A percentile compares a stretch with the other conserved stretches of the same genome.
Conservation (phyloP, 64 coral and sea anemone species). For the Porites australiensis region DNA sequence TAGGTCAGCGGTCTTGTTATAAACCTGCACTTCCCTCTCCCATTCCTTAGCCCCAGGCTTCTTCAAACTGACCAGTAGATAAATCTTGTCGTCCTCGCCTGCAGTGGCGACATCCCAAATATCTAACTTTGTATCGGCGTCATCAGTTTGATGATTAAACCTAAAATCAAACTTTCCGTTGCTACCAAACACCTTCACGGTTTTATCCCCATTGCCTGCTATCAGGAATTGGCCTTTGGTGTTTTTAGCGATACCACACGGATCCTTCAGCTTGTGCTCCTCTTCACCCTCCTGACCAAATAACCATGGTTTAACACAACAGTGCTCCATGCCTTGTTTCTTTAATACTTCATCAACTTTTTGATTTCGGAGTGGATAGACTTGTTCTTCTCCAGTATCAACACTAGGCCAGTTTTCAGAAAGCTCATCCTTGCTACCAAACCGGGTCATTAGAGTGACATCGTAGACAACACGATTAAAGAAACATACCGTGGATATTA, state of each 20-base stretch:
- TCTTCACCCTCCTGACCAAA: conserved; percentile 23
- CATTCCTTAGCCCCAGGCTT: no score
- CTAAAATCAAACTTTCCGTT: no score
- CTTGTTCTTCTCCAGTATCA: neutral
- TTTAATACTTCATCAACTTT: conserved; percentile 19
- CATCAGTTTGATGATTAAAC: no score
- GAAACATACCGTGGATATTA: conserved; percentile 35
- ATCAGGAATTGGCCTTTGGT: no score
- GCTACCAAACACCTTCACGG: neutral
- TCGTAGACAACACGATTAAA: conserved; percentile 28
- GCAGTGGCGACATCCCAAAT: conserved; percentile 1
- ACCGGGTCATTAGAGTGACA: conserved; percentile 2
- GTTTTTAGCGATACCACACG: no score
- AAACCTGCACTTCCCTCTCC: neutral
- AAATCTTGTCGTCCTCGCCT: neutral
- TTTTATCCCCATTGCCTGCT: neutral
- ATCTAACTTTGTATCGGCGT: neutral
- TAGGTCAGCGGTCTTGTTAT: no score
- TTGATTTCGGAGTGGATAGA: conserved; percentile 48
- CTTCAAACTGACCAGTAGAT: neutral
- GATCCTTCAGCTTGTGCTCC: no score
- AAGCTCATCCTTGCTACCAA: neutral
- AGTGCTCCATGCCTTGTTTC: conserved; percentile 14
- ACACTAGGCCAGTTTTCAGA: conserved; percentile 22
- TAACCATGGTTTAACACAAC: conserved; percentile 1